Percentiles rank a stretch among this genome's conserved stretches.
Evolutionary conservation across 2,797 vertebrate species (phyloP).

Genomic region (Odontamblyopus lacepedii): DNA sequence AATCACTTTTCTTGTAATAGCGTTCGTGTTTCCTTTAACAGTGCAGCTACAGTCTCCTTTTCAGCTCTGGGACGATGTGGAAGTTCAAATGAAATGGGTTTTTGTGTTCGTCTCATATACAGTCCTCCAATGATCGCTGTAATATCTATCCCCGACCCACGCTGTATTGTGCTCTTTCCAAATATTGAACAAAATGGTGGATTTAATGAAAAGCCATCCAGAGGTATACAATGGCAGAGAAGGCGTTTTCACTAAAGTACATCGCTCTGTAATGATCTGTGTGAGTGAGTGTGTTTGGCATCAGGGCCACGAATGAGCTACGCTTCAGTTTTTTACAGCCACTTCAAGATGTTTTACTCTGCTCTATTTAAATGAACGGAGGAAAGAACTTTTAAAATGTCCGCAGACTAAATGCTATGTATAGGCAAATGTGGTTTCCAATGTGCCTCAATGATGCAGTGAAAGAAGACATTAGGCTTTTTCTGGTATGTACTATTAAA

Average conservation of each 20-base stretch:
- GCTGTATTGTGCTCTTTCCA: constrained; percentile 41
- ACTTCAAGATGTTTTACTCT: constrained; percentile 39
- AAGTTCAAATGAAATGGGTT: constrained; percentile 60
- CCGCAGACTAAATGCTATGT: no score
- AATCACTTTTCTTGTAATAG: no score
- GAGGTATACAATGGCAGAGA: constrained; percentile 48
- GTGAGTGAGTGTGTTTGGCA: constrained; percentile 66
- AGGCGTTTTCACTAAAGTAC: constrained; percentile 46
- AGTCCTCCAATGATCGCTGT: constrained; percentile 59
- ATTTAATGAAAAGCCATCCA: constrained; percentile 61
- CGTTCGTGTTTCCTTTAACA: no score
- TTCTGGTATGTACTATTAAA: no score
- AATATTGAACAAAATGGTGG: constrained; percentile 52
- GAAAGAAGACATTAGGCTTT: no score
- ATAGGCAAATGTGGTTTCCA: no score
- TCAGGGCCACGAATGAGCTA: constrained; percentile 60
- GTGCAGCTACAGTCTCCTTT: constrained; percentile 13
- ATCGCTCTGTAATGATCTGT: constrained; percentile 62
- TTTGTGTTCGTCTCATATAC: constrained; percentile 42
- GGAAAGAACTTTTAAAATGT: no score
- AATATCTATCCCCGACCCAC: constrained; percentile 46
- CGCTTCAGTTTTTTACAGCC: constrained; percentile 64
- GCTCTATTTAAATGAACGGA: constrained; percentile 14
- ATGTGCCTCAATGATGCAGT: no score
- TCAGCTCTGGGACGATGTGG: constrained; percentile 44